These are phyloP conservation scores for Cirrhinus molitorella DNA, from an alignment of 2,797 vertebrate genomes.

Conservation along the genomic window DNA sequence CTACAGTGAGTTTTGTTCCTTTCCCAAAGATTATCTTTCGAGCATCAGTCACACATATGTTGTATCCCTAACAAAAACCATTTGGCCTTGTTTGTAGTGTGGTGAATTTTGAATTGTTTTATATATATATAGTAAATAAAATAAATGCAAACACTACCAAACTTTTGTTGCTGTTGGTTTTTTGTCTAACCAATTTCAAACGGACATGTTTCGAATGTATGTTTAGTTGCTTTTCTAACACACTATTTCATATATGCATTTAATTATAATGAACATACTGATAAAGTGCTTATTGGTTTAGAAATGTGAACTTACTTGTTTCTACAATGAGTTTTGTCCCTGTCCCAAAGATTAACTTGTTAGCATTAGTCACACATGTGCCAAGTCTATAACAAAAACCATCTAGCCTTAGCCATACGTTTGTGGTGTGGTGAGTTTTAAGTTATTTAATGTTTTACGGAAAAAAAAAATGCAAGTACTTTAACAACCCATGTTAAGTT, in stretches of 20 bases:
- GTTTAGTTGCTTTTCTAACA: slow-evolving; percentile 36
- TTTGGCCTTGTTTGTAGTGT: not conserved
- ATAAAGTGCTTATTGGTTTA: not conserved
- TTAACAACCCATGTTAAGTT: not conserved
- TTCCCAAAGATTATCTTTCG: slow-evolving; percentile 23
- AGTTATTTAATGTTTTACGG: not conserved
- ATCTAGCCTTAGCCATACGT: too few species aligned
- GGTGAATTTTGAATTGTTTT: not conserved
- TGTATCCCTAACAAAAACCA: slow-evolving; percentile 13
- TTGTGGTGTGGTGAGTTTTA: too few species aligned
- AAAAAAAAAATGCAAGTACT: not conserved
- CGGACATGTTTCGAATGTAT: slow-evolving; percentile 50
- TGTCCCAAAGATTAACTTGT: not conserved
- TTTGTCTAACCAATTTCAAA: too few species aligned
- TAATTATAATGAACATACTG: not conserved
- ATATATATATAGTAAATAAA: not conserved
- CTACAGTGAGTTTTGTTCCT: slow-evolving; percentile 22
- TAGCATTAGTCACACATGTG: slow-evolving; percentile 15
- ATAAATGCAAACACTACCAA: not conserved
- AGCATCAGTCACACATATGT: slow-evolving; percentile 25
- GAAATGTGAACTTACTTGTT: not conserved
- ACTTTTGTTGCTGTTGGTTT: too few species aligned
- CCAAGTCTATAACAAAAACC: slow-evolving; percentile 5
- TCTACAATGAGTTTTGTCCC: not conserved
- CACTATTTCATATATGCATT: not conserved